phyloP scores from a whole-genome alignment of 2,797 vertebrate genomes.

The Thunnus albacares region DNA sequence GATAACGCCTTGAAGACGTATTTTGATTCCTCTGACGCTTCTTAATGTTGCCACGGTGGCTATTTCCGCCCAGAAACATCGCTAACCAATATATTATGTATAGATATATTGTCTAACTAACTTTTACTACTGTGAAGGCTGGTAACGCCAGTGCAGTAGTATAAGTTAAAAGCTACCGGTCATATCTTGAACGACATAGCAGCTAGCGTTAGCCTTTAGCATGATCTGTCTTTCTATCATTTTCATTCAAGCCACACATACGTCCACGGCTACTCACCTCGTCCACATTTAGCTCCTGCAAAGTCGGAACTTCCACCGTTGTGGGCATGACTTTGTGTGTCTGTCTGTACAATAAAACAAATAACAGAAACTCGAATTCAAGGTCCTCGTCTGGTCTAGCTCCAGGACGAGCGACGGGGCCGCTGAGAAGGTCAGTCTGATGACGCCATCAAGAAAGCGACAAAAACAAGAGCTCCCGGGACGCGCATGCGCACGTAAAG shows the following conservation, averaged over 20 bases:
- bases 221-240: neutral
- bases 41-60: no score
- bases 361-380: slow-evolving; percentile 56
- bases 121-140: neutral
- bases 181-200: neutral
- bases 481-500: slow-evolving; percentile 16
- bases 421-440: slow-evolving; percentile 84
- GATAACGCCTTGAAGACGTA: neutral
- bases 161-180: neutral
- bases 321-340: slow-evolving; percentile 85
- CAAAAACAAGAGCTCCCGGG: neutral
- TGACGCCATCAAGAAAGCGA: slow-evolving; percentile 42
- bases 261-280: slow-evolving; percentile 87
- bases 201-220: slow-evolving; percentile 57
- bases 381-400: slow-evolving; percentile 70
- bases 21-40: neutral
- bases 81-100: neutral
- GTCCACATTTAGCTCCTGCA: slow-evolving; percentile 90
- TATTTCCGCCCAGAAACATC: neutral
- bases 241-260: neutral
- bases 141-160: neutral
- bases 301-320: slow-evolving; percentile 84
- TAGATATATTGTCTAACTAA: fast-evolving
- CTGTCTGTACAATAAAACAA: slow-evolving; percentile 16
- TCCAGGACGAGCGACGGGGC: slow-evolving; percentile 72